Base-by-base conservation (phyloP, 1,140 invertebrate species). In the Heliconius eleuchia region DNA sequence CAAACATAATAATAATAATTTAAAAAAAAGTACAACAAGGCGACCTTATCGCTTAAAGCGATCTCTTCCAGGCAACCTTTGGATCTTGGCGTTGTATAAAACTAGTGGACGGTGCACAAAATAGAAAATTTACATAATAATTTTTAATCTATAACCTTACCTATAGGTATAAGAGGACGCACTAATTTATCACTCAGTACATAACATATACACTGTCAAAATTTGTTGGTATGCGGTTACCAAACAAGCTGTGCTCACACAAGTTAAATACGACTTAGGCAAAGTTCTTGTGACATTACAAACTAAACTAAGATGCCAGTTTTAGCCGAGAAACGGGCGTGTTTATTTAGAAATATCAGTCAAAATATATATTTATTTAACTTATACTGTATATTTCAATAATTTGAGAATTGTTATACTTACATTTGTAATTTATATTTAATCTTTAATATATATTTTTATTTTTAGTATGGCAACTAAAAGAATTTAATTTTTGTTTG, bases 251-350 rank as follows among this genome's bases (percentile, higher is more conserved):
- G 87, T 91, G 87, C 85, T 89, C 89, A 84, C 86, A 83, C 80
- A 93, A 91, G 87, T 93, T 91, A 93, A 93, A 93, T 93, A 93
- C 88, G 90, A 92, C 90, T 92, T 92, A 91, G 89, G 83, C 83
- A 85, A 91, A 91, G 86, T 92, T 92, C 86, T 85, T 78, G 85
- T 83, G 85, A 92, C 90, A 92, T 86, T 89, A 84, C 85, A 72
- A 88, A 90, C 85, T 83, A 86, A 86, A 86, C 88, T 90, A 91
- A 90, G 89, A 88, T 78, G 87, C 84, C 83, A 91, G 87, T 89
- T 88, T 89, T 87, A 87, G 87, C 85, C 87, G 78, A 78, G 83
- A 85, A 85, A 83, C 86, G 87, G 83, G 82, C 82, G 76, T 83
- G 73, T 80, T 79, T 80, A 81, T 80, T 80, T 76, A 80, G 52